These are phyloP conservation scores for Acanthosepion esculentum DNA, from an alignment of 2,888 invertebrate genomes.

Conservation along the genomic window DNA sequence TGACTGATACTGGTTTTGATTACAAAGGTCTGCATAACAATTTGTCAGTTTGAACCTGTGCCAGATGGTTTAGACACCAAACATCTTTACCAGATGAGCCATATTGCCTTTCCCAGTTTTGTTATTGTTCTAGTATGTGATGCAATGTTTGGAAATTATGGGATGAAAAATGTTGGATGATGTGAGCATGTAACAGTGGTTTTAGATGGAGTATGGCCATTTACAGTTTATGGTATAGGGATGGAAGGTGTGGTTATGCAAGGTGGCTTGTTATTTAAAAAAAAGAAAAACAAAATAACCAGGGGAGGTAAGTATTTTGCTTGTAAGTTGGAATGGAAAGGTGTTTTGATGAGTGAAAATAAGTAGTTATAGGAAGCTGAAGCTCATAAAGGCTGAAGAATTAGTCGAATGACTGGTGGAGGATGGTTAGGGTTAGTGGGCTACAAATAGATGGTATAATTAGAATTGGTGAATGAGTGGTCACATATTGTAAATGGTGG, in stretches of 20 bases:
- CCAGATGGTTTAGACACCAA: background rate
- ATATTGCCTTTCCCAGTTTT: background rate
- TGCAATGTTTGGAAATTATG: no score
- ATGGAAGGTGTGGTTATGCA: background rate
- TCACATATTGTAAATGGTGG: background rate
- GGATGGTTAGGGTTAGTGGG: background rate
- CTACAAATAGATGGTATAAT: background rate
- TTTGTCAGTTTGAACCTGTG: constrained; percentile 2
- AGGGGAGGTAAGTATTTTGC: background rate
- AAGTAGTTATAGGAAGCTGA: background rate
- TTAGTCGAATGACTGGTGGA: background rate
- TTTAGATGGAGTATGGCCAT: constrained; percentile 33
- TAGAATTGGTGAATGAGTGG: constrained; percentile 33
- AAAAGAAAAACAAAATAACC: background rate
- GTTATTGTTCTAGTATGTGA: background rate
- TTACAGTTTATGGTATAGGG: background rate
- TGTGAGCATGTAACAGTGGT: background rate
- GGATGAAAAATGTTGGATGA: no score
- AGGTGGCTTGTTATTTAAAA: background rate
- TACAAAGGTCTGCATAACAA: constrained; percentile 10
- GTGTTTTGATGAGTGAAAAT: background rate
- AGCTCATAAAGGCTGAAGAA: background rate
- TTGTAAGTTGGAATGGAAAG: background rate
- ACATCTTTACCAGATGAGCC: background rate
- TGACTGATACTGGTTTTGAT: constrained; percentile 12